Base-by-base conservation (phyloP, 2,797 vertebrate species). In the Lagorchestes hirsutus region DNA sequence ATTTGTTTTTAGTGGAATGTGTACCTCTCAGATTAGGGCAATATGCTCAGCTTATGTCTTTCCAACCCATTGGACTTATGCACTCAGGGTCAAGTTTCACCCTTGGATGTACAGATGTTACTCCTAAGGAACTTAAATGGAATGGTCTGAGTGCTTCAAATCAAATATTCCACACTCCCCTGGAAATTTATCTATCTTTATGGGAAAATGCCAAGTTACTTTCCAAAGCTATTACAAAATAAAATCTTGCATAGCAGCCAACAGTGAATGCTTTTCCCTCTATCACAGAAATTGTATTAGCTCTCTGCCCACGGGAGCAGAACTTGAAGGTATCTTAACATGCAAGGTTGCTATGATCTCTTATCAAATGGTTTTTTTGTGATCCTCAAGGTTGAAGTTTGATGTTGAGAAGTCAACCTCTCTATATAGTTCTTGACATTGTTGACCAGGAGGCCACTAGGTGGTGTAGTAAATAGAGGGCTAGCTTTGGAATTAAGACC, bases 241-340 rank as follows among this genome's bases (percentile, higher is more conserved):
- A 18, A 10, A 54, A 62, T 13, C 92, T 5, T 3, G 24, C 50
- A 90, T 92, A 14, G 4, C 4, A 93, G 52, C 24, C 28, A 57
- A 92, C 67, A 93, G 40, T 55, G 16, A 40, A 24, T 90, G 40
- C 46, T 94, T 93, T 91, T 24, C 27, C 62, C 34, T 90, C 54
- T 91, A 11, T 91, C 8, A n/a, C 90, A 55, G 90, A 97, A 67
- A 90, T 90, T 55, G 95, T 94, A 94, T 93, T 92, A 90, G n/a
- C 59, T 91, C 52, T 57, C 87, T 93, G 29, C 34, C 62, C 28
- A 58, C 54, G 55, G 56, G 50, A 54, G 31, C 2, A 92, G 50
- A 59, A 91, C 34, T 90, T 91, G 46, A 92, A 55, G 90, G 94
- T 56, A 57, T 27, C 56, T 57, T 57, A 57, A 29, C 58, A 59